A percentile compares a stretch with the other conserved stretches of the same genome.
Conservation (phyloP, 2,888 invertebrate genomes). For the Chrysomela aeneicollis region DNA sequence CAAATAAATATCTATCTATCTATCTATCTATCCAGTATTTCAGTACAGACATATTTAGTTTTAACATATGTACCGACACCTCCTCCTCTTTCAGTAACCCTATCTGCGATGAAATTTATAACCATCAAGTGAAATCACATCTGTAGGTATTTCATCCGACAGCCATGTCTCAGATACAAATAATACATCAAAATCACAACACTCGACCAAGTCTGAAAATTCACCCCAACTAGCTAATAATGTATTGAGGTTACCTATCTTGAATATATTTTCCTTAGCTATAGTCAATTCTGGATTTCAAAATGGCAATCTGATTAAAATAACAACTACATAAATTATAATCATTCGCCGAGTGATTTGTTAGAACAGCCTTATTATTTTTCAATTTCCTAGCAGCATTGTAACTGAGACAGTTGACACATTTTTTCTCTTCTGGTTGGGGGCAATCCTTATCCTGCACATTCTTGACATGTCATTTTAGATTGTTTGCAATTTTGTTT, state of each 20-base stretch:
- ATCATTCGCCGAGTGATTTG: not conserved
- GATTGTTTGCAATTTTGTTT: constrained; percentile 3
- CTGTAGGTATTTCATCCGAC: not conserved
- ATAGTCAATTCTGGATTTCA: not conserved
- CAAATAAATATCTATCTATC: no score
- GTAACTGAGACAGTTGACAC: not conserved
- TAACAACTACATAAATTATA: not conserved
- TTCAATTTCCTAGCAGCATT: constrained; percentile 2
- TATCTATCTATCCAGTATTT: not conserved
- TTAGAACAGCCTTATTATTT: not conserved
- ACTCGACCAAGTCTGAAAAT: not conserved
- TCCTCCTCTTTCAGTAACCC: not conserved
- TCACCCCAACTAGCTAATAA: no score
- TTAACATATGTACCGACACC: not conserved
- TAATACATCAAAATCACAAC: constrained; percentile 1
- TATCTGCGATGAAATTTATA: not conserved
- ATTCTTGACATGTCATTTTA: not conserved
- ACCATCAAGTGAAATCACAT: not conserved
- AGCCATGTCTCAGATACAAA: no score
- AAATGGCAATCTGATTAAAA: not conserved
- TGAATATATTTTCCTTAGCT: not conserved
- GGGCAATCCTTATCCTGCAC: not conserved
- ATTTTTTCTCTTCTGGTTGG: not conserved
- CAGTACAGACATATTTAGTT: not conserved
- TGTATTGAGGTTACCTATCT: no score